Evolutionary conservation across 2,797 vertebrate species (phyloP), one percentile per base, ranked within the genome.

Genomic region (Myotis planiceps): DNA sequence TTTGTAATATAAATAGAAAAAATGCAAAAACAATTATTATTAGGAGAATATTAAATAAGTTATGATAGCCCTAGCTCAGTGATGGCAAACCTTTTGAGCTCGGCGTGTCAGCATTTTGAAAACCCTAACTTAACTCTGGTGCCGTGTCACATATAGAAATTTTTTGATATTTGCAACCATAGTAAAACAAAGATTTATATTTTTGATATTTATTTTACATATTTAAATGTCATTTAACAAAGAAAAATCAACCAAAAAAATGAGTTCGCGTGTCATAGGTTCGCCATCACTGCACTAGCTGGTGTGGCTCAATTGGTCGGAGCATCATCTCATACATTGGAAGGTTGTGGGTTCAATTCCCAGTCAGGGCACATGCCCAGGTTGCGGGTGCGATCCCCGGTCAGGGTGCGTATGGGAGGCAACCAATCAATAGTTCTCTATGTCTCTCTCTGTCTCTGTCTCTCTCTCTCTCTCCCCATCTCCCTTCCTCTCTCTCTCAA

Each of bases 41-140:
- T 81, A 80, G 19, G 34, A 79, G 37, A 93, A 34, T 96, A 51
- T 65, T 86, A 83, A 92, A 60, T 69, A 93, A 94, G 68, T 66
- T 53, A 13, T 66, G n/a, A 34, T 66, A 66, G 63, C 63, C n/a
- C 16, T 66, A 32, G 1, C n/a, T 32, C 42, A 10, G 42, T 42
- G 42, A 42, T 42, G 42, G 42, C 9, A 2, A 42, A 42, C 42
- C 42, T 42, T 42, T 42, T 42, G 42, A 42, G 42, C 42, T 42
- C 42, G 42, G 42, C 9, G 9, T 42, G 42, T 42, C 42, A 42
- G 42, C 42, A 42, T 42, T 42, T 42, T 42, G 42, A 42, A 42
- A 42, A 42, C 42, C 42, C 42, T 42, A 42, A 42, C 42, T 42
- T 42, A 42, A 42, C 9, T 42, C 42, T 42, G 42, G 42, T 42